Conservation (phyloP, 1,140 invertebrate species). For the Calephelis nemesis region DNA sequence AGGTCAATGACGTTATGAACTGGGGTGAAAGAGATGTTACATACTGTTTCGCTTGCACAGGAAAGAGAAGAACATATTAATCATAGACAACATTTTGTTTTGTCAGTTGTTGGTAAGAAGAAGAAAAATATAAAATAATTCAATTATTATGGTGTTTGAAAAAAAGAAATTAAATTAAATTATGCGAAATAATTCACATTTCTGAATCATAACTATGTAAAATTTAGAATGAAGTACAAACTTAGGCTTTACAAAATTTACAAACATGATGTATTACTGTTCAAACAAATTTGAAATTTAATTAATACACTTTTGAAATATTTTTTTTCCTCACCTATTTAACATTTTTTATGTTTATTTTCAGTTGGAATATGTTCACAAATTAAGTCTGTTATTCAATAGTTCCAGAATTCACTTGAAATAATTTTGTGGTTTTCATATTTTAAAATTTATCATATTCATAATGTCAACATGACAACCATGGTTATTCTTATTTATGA, state of each 20-base stretch:
- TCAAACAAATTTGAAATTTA: too few relatives aligned
- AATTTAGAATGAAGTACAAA: too few relatives aligned
- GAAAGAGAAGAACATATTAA: slow-evolving; percentile 1
- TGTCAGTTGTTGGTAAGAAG: not conserved
- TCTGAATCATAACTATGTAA: too few relatives aligned
- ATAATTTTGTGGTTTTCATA: slow-evolving; percentile 4
- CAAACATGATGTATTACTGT: too few relatives aligned
- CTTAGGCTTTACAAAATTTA: too few relatives aligned
- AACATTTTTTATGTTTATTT: not conserved
- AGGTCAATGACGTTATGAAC: slow-evolving; percentile 62
- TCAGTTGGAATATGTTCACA: not conserved
- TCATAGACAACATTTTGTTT: slow-evolving; percentile 13
- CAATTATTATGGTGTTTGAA: too few relatives aligned
- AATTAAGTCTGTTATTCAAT: not conserved
- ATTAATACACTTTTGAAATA: too few relatives aligned
- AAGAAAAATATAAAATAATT: not conserved
- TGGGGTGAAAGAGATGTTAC: slow-evolving; percentile 14
- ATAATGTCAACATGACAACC: not conserved
- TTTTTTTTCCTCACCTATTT: too few relatives aligned
- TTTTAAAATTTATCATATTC: slow-evolving; percentile 3
- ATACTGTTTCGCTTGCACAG: not conserved
- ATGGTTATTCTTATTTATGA: too few relatives aligned
- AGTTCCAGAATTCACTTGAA: not conserved
- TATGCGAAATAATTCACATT: too few relatives aligned
- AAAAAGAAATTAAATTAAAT: too few relatives aligned